Evolutionary conservation across 2,888 invertebrate species (phyloP).

Genomic region (Acleris cristana): DNA sequence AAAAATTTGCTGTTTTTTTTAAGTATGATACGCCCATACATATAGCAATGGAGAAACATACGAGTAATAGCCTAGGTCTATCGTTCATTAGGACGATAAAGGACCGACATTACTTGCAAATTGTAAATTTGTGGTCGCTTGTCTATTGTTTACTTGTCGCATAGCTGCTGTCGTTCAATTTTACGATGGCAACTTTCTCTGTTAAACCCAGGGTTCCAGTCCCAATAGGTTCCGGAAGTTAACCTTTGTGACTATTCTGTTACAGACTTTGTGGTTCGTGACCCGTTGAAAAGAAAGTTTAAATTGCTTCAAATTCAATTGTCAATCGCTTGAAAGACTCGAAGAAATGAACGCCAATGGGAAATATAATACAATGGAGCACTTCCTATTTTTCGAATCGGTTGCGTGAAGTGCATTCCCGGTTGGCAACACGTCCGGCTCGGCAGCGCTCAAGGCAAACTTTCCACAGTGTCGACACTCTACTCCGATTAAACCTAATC

Average conservation of each 20-base stretch:
- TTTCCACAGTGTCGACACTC: slow-evolving; percentile 36
- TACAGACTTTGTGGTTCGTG: slow-evolving; percentile 1
- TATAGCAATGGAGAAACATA: too few relatives aligned
- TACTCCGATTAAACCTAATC: slow-evolving; percentile 26
- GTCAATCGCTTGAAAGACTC: slow-evolving; percentile 6
- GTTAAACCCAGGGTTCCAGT: too few relatives aligned
- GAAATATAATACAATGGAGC: slow-evolving; percentile 21
- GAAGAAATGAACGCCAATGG: slow-evolving; percentile 20
- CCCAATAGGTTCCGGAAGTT: too few relatives aligned
- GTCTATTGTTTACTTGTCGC: too few relatives aligned
- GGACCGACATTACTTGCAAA: too few relatives aligned
- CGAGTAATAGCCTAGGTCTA: too few relatives aligned
- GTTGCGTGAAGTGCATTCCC: slow-evolving; percentile 23
- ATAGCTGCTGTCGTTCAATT: too few relatives aligned
- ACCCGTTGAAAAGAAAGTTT: slow-evolving; percentile 22
- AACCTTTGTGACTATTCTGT: background rate
- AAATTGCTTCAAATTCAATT: slow-evolving; percentile 16
- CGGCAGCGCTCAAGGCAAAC: slow-evolving; percentile 32
- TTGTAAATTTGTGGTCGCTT: too few relatives aligned
- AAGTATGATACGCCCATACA: too few relatives aligned
- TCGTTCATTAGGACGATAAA: too few relatives aligned
- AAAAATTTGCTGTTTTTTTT: too few relatives aligned
- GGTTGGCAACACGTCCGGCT: slow-evolving; percentile 29
- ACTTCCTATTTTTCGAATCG: slow-evolving; percentile 25
- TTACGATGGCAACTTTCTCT: too few relatives aligned